These are phyloP conservation scores for Torymus texanus DNA, from an alignment of 2,888 invertebrate species.

Conservation along the genomic window DNA sequence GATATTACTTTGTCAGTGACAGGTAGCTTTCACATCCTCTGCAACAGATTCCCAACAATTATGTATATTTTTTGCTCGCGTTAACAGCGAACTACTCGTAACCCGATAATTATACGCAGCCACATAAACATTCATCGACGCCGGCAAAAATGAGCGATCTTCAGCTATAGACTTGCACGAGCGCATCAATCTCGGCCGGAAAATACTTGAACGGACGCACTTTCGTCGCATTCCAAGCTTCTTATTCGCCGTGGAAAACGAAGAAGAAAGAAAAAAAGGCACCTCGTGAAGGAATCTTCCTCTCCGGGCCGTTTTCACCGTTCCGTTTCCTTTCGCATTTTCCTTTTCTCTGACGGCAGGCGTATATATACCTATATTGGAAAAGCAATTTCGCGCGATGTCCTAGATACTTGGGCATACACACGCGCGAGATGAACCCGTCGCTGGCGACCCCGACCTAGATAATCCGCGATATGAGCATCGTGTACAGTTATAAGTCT, in stretches of 20 bases:
- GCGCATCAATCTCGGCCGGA: too few relatives aligned
- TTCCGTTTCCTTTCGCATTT: conserved; percentile 9
- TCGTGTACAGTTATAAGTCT: conserved; percentile 37
- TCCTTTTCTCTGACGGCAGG: neutral
- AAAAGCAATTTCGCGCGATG: conserved; percentile 45
- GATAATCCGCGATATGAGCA: conserved; percentile 60
- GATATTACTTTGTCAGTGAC: neutral
- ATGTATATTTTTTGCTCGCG: neutral
- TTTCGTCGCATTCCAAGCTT: too few relatives aligned
- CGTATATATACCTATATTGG: conserved; percentile 19
- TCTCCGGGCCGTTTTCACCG: neutral
- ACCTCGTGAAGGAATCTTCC: neutral
- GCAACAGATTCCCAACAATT: neutral
- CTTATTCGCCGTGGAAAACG: neutral
- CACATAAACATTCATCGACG: too few relatives aligned
- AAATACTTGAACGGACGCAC: too few relatives aligned
- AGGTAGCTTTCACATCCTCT: conserved; percentile 38
- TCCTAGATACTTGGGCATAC: conserved; percentile 42
- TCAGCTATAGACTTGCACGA: too few relatives aligned
- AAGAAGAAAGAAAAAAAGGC: conserved; percentile 8
- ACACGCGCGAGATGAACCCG: conserved; percentile 47
- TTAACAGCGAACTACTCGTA: neutral
- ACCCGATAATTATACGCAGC: too few relatives aligned
- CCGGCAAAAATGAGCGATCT: too few relatives aligned
- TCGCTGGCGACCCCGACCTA: conserved; percentile 72